A percentile compares a stretch with the other conserved stretches of the same genome.
phyloP scores from a whole-genome alignment of 2,113 vertebrate genomes.

The Baryphthengus martii region DNA sequence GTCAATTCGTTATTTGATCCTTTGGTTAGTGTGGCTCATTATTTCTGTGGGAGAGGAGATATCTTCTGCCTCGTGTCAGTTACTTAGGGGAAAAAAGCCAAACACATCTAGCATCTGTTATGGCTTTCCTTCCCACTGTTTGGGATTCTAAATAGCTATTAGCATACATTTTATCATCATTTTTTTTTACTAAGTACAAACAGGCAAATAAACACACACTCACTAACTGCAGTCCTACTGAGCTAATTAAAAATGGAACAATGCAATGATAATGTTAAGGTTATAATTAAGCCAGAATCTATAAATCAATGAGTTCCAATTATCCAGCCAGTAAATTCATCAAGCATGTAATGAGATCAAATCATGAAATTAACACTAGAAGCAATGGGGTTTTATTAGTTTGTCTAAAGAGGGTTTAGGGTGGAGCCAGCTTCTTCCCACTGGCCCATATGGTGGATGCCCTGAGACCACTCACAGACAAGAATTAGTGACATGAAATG shows the following conservation, averaged over 20 bases:
- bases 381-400: neutral
- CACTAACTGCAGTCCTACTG: neutral
- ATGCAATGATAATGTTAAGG: neutral
- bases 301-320: slow-evolving; percentile 25
- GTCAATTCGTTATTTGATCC: neutral
- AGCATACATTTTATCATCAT: neutral
- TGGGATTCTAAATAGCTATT: neutral
- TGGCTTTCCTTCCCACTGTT: neutral
- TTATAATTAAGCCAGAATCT: neutral
- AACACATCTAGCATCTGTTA: neutral
- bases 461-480: neutral
- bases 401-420: neutral
- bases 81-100: neutral
- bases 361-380: neutral
- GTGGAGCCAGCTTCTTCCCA: neutral
- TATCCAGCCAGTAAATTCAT: neutral
- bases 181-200: neutral
- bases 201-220: neutral
- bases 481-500: neutral
- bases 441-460: rapidly evolving
- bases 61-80: neutral
- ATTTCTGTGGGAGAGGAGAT: neutral
- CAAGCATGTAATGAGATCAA: neutral
- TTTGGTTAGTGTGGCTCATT: neutral
- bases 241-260: neutral